Evolutionary conservation across 1,140 invertebrate genomes (phyloP), one percentile per base, ranked within the genome.

Genomic region (Aradophagus sp.): DNA sequence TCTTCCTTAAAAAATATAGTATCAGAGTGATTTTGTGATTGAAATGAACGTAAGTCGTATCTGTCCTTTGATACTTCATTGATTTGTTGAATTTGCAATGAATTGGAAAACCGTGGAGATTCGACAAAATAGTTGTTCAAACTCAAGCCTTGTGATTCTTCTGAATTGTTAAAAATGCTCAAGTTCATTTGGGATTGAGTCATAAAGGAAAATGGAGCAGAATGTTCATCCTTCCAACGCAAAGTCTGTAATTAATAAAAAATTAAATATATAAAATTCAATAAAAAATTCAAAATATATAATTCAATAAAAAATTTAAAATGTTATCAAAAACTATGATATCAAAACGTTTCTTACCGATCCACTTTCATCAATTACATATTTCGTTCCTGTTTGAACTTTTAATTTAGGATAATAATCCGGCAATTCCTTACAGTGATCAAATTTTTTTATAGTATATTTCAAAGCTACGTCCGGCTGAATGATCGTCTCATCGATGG

Each of bases 181-280:
- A 93, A 79, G 83, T 93, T 91, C 68, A 93, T 87, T 78, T 94
- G 93, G 17, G 92, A 93, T 74, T 89, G 89, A 0, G 92, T 93
- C 81, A 92, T 90, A 83, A 92, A 93, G 0, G 91, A 88, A 83
- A 94, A 95, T 12, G 92, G 92, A 26, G 89, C 91, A 0, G 92
- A 93, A 77, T 93, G 91, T 77, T 93, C 92, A 79, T 93, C 92
- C 65, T 89, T 84, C 85, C 90, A 93, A n/a, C 80, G 77, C 26
- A 85, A 48, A 12, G 82, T 85, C 85, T 86, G 38, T 3, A 80
- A 77, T 5, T n/a, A 15, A 34, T 34, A 5, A n/a, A 48, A 32
- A 0, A 42, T 16, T 41, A 16, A 39, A 31, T 31, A 23, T 8
- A 8, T 23, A 23, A 5, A 23, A 23, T 23, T 5, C 4, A 23